Evolutionary conservation across 2,888 invertebrate genomes (phyloP), one percentile per base, ranked within the genome.

Genomic region (Eurytoma californica): DNA sequence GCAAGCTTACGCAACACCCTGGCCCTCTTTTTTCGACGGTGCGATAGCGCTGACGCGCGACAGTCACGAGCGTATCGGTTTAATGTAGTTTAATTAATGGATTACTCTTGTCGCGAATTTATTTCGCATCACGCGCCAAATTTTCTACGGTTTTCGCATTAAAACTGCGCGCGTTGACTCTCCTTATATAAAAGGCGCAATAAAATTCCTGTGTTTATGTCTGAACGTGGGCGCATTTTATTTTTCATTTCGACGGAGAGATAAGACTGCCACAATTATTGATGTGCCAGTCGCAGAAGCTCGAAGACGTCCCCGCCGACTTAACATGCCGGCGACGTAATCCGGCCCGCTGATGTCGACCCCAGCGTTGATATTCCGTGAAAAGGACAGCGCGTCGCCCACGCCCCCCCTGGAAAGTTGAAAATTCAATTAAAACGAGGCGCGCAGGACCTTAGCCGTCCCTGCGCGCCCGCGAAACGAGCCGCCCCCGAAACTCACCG

Each of bases 271-370:
- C n/a, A 70, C 60, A 60, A 60, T 70, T 28, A 49, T 60, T 47
- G 58, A 20, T n/a, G 49, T 70, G 70, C 24, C 70, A 60, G 39
- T 60, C 60, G 3, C 70, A 70, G 70, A 58, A n/a, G 7, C 16
- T 55, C 20, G 5, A 39, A 47, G 66, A 61, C 28, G 13, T 14
- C 20, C 13, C 13, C 58, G 18, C 18, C 24, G n/a, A 58, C 47
- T 70, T 70, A 70, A 24, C 60, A n/a, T 60, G 47, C 16, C 68
- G 65, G 58, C 68, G 79, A 70, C 69, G 49, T 14, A 51, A 53
- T 72, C 63, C 63, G 65, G 16, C 69, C 51, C 77, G 39, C 60
- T 72, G 76, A 80, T 76, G 7, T 39, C 57, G 61, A 58, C 72
- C 30, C 47, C 39, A 18, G 30, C 51, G 53, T 63, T 73, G 77